Evolutionary conservation across 1,140 invertebrate genomes (phyloP), one percentile per base, ranked within the genome.

Genomic region (Amphibalanus amphitrite): DNA sequence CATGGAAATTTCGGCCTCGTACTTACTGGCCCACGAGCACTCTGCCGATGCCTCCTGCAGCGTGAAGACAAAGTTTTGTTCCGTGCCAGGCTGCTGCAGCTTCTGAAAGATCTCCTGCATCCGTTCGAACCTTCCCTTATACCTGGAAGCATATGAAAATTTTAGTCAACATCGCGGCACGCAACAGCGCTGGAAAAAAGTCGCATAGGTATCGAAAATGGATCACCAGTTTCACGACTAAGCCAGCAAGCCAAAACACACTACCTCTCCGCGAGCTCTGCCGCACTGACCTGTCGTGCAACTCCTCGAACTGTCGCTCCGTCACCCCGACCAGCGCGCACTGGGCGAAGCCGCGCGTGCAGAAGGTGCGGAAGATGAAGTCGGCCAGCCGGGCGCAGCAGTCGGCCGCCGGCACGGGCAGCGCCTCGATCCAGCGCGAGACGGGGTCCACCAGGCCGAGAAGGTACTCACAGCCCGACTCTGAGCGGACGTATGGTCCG

Each of bases 321-420:
- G 73, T 47, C 20, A 74, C 28, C 20, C 70, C 71, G 25, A 73
- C 74, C 40, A 78, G 73, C 30, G 70, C 72, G 70, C 77, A 78
- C 47, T 75, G 75, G 26, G 78, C 76, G 73, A 79, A 77, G 17
- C 78, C 79, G 70, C 76, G 77, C 26, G 70, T 75, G 65, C 78
- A 79, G 70, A 79, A 79, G n/a, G 75, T 74, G 38, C 76, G 74
- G 72, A 78, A 75, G 15, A 79, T 71, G 71, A 79, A 78, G 59
- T 75, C 72, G 29, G 77, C 73, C 6, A 76, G 67, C 28, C 72
- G 72, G 23, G 30, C 67, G 72, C 74, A 70, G 30, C 70, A 70
- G 67, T 74, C 73, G 70, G 71, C 71, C n/a, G 71, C 71, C 28
- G 75, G 69, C 28, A 75, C 69, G 3, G 77, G 69, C 15, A 73